These are phyloP conservation scores for Arothron firmamentum DNA, from an alignment of 2,113 vertebrate species.

Conservation along the genomic window DNA sequence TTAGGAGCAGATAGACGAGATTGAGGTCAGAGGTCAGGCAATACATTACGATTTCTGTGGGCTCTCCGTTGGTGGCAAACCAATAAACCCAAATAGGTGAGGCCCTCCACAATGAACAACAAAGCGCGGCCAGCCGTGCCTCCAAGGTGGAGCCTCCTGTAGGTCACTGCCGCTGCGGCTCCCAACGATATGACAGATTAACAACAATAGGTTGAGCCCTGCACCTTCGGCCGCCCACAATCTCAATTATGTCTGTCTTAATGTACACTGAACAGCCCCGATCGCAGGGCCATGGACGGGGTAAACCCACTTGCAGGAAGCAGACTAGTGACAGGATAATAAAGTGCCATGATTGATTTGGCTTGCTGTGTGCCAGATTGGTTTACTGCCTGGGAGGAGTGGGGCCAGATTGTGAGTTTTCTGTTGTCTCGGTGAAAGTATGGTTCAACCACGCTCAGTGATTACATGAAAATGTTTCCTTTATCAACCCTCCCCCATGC, in stretches of 20 bases:
- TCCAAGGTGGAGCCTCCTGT: constrained; percentile 65
- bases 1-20: constrained; percentile 44
- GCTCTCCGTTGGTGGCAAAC: constrained; percentile 70
- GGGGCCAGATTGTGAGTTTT: constrained; percentile 61
- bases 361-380: constrained; percentile 66
- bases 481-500: no score
- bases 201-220: constrained; percentile 73
- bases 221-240: constrained; percentile 70
- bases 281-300: constrained; percentile 68
- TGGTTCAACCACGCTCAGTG: background rate
- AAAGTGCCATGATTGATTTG: constrained; percentile 77
- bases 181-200: constrained; percentile 77
- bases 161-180: constrained; percentile 64
- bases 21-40: constrained; percentile 54
- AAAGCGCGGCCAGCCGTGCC: constrained; percentile 65
- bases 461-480: constrained; percentile 35
- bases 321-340: constrained; percentile 76
- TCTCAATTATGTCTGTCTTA: constrained; percentile 75
- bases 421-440: constrained; percentile 30
- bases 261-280: constrained; percentile 71
- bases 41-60: constrained; percentile 59
- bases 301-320: constrained; percentile 74
- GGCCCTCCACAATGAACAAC: constrained; percentile 65
- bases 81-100: constrained; percentile 72
- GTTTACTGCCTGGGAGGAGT: constrained; percentile 69